Percentiles rank a stretch among this genome's conserved stretches.
Conservation (phyloP, 2,888 invertebrate species). For the Operophtera brumata region DNA sequence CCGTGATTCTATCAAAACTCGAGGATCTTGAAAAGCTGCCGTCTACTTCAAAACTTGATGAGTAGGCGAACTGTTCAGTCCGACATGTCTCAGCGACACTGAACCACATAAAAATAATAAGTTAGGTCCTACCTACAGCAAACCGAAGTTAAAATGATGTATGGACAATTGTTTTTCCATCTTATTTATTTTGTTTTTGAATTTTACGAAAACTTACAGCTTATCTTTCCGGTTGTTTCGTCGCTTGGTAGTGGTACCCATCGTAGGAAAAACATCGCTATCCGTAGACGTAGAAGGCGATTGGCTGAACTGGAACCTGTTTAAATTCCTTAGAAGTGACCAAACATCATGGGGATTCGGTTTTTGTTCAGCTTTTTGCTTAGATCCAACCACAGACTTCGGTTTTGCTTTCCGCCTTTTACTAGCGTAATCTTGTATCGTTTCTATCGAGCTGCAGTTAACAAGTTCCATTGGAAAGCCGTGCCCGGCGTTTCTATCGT, state of each 20-base stretch:
- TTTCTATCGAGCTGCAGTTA: slow-evolving; percentile 59
- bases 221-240: slow-evolving; percentile 46
- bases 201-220: slow-evolving; percentile 46
- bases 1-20: slow-evolving; percentile 65
- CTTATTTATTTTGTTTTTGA: too few relatives aligned
- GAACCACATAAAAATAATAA: slow-evolving; percentile 30
- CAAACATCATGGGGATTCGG: slow-evolving; percentile 58
- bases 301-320: slow-evolving; percentile 60
- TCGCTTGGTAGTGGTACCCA: slow-evolving; percentile 39
- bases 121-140: not conserved
- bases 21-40: slow-evolving; percentile 51
- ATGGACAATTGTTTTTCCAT: too few relatives aligned
- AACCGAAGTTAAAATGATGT: not conserved
- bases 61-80: slow-evolving; percentile 64
- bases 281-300: slow-evolving; percentile 62
- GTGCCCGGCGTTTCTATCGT: slow-evolving; percentile 55
- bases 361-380: slow-evolving; percentile 32
- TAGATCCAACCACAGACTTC: slow-evolving; percentile 24
- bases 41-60: slow-evolving; percentile 56
- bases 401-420: slow-evolving; percentile 7
- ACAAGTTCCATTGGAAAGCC: slow-evolving; percentile 55
- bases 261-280: slow-evolving; percentile 45
- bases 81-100: slow-evolving; percentile 62
- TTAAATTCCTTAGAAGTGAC: slow-evolving; percentile 64
- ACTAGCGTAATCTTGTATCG: slow-evolving; percentile 48